These are phyloP conservation scores for Conistra vaccinii DNA, from an alignment of 2,888 invertebrate species.

Conservation along the genomic window DNA sequence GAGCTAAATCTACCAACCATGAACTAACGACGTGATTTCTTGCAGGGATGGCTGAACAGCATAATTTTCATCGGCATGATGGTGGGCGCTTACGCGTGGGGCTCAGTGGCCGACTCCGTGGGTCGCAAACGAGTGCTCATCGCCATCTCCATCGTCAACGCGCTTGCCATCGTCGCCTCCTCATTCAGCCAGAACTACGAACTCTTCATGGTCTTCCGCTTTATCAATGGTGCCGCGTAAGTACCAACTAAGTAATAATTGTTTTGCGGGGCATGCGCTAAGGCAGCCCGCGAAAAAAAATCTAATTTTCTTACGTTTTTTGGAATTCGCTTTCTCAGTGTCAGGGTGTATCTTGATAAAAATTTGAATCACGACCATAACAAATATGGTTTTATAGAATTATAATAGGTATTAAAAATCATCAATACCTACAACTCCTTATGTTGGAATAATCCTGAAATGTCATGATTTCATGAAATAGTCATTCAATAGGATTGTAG, in stretches of 20 bases:
- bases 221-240: conserved; percentile 98
- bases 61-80: conserved; percentile 97
- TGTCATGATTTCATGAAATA: too few relatives aligned
- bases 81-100: conserved; percentile 98
- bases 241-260: conserved; percentile 73
- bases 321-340: too few relatives aligned
- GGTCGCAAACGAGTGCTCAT: conserved; percentile 97
- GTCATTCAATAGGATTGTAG: too few relatives aligned
- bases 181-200: conserved; percentile 97
- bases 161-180: conserved; percentile 96
- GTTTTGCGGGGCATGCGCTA: too few relatives aligned
- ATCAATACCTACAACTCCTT: too few relatives aligned
- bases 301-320: too few relatives aligned
- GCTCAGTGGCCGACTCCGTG: conserved; percentile 96
- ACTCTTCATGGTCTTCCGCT: conserved; percentile 97
- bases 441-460: too few relatives aligned
- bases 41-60: conserved; percentile 93
- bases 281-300: too few relatives aligned
- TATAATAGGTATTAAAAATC: too few relatives aligned
- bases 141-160: conserved; percentile 97
- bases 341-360: too few relatives aligned
- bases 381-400: too few relatives aligned
- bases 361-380: too few relatives aligned
- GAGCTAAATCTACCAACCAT: background rate
- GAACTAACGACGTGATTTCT: background rate